These are phyloP conservation scores for Steinernema khuongi DNA, from an alignment of 1,140 invertebrate species.

Conservation along the genomic window DNA sequence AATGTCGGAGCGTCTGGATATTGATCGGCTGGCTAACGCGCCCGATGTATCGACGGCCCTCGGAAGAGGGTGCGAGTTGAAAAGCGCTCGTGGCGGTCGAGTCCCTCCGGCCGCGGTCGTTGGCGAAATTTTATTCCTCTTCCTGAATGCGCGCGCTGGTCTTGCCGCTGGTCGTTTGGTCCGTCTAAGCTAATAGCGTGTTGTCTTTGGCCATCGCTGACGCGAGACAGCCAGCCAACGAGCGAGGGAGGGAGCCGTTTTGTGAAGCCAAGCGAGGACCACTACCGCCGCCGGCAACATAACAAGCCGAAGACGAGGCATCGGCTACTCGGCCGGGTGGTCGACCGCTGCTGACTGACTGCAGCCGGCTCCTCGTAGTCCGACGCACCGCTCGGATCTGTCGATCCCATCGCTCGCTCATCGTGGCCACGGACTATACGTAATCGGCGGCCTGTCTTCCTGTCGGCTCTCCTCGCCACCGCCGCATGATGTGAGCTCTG, in stretches of 20 bases:
- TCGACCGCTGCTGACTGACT: not conserved
- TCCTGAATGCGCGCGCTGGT: conserved; percentile 13
- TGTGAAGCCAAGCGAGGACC: not conserved
- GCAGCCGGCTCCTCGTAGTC: not conserved
- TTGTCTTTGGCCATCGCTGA: not conserved
- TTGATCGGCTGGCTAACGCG: conserved; percentile 11
- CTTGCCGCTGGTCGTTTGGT: not conserved
- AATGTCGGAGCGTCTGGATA: not conserved
- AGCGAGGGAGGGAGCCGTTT: not conserved
- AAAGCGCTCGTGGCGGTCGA: conserved; percentile 4
- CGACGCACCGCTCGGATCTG: not conserved
- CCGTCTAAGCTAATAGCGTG: too few relatives aligned
- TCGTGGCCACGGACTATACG: not conserved
- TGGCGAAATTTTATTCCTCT: conserved; percentile 13
- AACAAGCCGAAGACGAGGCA: conserved; percentile 10
- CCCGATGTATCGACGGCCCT: not conserved
- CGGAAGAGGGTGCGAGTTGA: conserved; percentile 12
- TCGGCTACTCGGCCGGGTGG: not conserved
- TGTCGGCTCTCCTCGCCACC: not conserved
- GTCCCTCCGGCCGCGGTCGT: not conserved
- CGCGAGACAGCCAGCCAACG: not conserved
- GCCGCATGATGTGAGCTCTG: conserved; percentile 7
- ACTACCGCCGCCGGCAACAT: conserved; percentile 2
- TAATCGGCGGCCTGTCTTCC: not conserved
- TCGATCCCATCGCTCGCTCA: not conserved